Evolutionary conservation across 1,140 invertebrate species (phyloP).

Genomic region (Notospermus geniculatus): DNA sequence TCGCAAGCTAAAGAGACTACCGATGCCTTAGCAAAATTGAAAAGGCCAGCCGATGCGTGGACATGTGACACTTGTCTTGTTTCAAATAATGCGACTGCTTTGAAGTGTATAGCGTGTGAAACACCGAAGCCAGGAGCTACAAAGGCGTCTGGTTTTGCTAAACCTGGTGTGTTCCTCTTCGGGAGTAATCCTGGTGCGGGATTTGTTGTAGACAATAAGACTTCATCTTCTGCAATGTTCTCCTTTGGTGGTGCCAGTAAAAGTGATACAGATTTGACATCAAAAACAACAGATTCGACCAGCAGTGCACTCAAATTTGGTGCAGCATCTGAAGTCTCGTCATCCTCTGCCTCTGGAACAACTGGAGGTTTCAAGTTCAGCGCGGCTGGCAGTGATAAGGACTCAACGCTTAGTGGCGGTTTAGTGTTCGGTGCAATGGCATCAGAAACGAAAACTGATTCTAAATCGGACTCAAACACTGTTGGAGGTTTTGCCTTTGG

Average conservation of each 20-base stretch:
- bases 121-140: constrained; percentile 28
- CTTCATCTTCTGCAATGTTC: constrained; percentile 10
- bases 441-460: neutral
- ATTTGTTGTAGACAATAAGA: neutral
- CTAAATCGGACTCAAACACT: neutral
- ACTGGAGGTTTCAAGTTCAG: constrained; percentile 16
- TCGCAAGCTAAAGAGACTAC: neutral
- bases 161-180: neutral
- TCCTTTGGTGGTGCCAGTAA: neutral
- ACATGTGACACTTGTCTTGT: constrained; percentile 68
- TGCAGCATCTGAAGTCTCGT: neutral
- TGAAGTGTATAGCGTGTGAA: constrained; percentile 64
- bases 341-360: neutral
- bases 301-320: neutral
- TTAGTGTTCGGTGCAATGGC: neutral
- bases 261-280: neutral
- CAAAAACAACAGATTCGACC: neutral
- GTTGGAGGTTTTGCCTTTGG: constrained; percentile 17
- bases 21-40: constrained; percentile 58
- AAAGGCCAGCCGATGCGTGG: constrained; percentile 62
- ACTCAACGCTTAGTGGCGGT: neutral
- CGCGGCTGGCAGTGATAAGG: neutral
- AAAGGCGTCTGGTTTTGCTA: constrained; percentile 14
- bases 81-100: constrained; percentile 61
- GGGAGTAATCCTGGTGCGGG: neutral